Percentiles rank a stretch among this genome's conserved stretches.
phyloP scores from a whole-genome alignment of 2,797 vertebrate species.

The Myiotriccus ornatus region DNA sequence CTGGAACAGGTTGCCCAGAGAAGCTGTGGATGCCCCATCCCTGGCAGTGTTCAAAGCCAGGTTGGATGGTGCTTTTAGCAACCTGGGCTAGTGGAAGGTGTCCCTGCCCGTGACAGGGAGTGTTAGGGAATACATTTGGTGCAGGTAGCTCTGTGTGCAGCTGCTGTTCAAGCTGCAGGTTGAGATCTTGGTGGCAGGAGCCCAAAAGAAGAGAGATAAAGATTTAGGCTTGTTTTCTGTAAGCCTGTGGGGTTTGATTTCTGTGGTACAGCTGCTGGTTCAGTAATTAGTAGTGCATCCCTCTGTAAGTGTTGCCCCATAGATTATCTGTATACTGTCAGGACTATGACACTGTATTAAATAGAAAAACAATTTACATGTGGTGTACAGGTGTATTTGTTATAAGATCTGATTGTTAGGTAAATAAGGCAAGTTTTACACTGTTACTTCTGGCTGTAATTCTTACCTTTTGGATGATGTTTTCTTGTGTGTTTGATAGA shows the following conservation, averaged over 20 bases:
- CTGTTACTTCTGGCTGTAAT: neutral
- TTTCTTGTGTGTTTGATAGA: neutral
- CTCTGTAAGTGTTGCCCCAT: neutral
- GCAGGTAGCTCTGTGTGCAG: neutral
- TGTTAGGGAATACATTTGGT: neutral
- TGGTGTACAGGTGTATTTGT: neutral
- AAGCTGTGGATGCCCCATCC: neutral
- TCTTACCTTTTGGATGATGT: neutral
- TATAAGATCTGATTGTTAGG: neutral
- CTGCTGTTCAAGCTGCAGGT: neutral
- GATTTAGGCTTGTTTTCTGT: neutral
- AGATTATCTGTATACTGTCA: neutral
- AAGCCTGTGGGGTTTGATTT: neutral
- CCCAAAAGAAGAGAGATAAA: neutral
- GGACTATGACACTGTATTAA: neutral
- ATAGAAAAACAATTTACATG: neutral
- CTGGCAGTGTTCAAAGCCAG: neutral
- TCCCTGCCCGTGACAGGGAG: neutral
- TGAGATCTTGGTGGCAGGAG: accelerated
- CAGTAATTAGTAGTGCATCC: neutral
- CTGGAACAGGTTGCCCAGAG: neutral
- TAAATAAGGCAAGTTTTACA: neutral
- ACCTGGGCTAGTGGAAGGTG: accelerated
- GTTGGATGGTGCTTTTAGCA: neutral
- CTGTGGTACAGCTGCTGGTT: neutral